Base-by-base conservation (phyloP, 2,888 invertebrate genomes). In the Myathropa florea region DNA sequence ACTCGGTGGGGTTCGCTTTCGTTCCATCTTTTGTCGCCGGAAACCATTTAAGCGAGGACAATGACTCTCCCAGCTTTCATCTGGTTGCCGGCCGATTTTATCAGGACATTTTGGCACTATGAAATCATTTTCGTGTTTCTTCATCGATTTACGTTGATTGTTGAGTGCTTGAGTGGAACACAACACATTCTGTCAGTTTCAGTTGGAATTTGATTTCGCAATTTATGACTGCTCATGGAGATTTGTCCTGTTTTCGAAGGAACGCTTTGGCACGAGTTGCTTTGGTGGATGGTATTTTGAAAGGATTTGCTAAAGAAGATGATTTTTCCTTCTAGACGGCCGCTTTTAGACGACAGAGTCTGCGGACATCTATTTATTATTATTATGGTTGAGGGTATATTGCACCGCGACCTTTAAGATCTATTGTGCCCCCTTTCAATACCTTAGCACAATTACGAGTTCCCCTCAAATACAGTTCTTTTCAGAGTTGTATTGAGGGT, bases 21-120 rank as follows among this genome's bases (percentile, higher is more conserved):
- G 12, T 46, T 3, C 18, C 46, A 18, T 63, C n/a, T 24, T 23
- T 26, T 24, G 2, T 18, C 26, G 9, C 12, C 6, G 73, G 36
- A 55, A 33, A 26, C 36, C 24, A 63, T 64, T 64, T 28, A 14
- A 6, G 36, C 33, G 21, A 73, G 23, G 33, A 57, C 33, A 53
- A 24, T 73, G 53, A 18, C 36, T 55, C 33, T 26, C 46, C 18
- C 18, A 46, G 18, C 46, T 18, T 46, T 46, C 46, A 18, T 46
- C 46, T 46, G 46, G 46, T 46, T 18, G 18, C 7, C 9, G 46
- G 26, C 33, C 26, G 64, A 64, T 64, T 73, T 73, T 55, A 64
- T 73, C 36, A 33, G 26, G 33, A 55, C 64, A 64, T 55, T n/a
- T 64, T 73, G 73, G 73, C 55, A 73, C 14, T 64, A 36, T 55